These are phyloP conservation scores for Caenorhabditis zanzibari DNA, from an alignment of 2,888 invertebrate genomes.

Conservation along the genomic window DNA sequence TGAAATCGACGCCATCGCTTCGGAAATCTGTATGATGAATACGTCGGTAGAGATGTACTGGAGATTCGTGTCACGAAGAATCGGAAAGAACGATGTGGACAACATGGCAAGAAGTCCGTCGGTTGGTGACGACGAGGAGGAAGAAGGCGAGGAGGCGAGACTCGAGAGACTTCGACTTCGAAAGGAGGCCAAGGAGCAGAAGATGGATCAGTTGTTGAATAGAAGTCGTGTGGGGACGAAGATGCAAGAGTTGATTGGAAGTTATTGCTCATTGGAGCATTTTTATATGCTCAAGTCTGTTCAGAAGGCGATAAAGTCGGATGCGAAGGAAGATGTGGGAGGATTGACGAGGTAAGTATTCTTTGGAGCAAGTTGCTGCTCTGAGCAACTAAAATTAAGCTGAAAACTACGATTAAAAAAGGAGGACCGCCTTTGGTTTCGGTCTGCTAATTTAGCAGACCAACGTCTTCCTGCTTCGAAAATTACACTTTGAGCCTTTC, in stretches of 20 bases:
- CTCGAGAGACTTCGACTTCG: constrained; percentile 56
- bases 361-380: too few relatives aligned
- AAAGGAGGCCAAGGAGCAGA: constrained; percentile 76
- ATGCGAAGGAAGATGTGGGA: constrained; percentile 87
- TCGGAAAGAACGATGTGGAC: constrained; percentile 83
- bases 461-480: too few relatives aligned
- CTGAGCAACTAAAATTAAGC: too few relatives aligned
- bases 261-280: constrained; percentile 94
- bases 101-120: constrained; percentile 13
- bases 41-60: constrained; percentile 93
- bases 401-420: too few relatives aligned
- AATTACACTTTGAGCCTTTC: too few relatives aligned
- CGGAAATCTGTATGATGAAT: constrained; percentile 94
- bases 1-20: constrained; percentile 91
- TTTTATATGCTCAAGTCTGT: constrained; percentile 97
- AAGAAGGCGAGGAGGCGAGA: constrained; percentile 47
- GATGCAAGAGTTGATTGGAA: constrained; percentile 87
- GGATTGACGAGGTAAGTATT: constrained; percentile 85
- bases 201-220: constrained; percentile 80
- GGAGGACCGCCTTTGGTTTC: too few relatives aligned
- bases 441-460: too few relatives aligned
- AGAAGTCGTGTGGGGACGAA: constrained; percentile 78
- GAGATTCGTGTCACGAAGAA: constrained; percentile 90
- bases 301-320: constrained; percentile 92
- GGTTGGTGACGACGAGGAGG: constrained; percentile 37